A percentile compares a stretch with the other conserved stretches of the same genome.
Conservation (phyloP, 2,888 invertebrate genomes). For the Tetranychus truncatus region DNA sequence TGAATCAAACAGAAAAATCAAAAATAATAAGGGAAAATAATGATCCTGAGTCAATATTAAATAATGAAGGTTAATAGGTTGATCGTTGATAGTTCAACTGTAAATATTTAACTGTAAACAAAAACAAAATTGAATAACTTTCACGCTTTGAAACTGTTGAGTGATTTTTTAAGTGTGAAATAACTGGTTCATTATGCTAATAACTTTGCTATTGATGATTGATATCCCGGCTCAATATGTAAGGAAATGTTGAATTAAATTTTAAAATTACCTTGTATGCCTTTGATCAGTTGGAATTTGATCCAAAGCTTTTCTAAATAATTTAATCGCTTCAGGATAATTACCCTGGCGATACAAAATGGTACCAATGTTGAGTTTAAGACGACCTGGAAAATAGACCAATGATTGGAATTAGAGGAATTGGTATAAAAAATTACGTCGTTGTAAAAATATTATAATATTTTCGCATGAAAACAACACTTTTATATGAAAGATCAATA, state of each 20-base stretch:
- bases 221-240: too few species aligned
- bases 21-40: constrained; percentile 14
- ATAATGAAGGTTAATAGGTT: too few species aligned
- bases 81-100: too few species aligned
- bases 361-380: constrained; percentile 95
- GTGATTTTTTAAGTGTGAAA: too few species aligned
- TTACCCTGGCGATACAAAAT: constrained; percentile 79
- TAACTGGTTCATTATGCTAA: too few species aligned
- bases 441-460: too few species aligned
- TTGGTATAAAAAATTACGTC: background rate
- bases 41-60: constrained; percentile 2
- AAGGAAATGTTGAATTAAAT: background rate
- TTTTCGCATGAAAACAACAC: too few species aligned
- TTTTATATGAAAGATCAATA: too few species aligned
- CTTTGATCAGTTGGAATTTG: constrained; percentile 79
- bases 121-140: too few species aligned
- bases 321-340: constrained; percentile 84
- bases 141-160: too few species aligned
- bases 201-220: too few species aligned
- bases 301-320: constrained; percentile 95
- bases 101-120: too few species aligned
- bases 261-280: constrained; percentile 49
- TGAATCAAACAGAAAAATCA: background rate
- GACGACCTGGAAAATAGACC: constrained; percentile 40
- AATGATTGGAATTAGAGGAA: background rate